Percentiles rank a stretch among this genome's conserved stretches.
Evolutionary conservation across 2,113 vertebrate genomes (phyloP).

Genomic region (Collichthys lucidus): DNA sequence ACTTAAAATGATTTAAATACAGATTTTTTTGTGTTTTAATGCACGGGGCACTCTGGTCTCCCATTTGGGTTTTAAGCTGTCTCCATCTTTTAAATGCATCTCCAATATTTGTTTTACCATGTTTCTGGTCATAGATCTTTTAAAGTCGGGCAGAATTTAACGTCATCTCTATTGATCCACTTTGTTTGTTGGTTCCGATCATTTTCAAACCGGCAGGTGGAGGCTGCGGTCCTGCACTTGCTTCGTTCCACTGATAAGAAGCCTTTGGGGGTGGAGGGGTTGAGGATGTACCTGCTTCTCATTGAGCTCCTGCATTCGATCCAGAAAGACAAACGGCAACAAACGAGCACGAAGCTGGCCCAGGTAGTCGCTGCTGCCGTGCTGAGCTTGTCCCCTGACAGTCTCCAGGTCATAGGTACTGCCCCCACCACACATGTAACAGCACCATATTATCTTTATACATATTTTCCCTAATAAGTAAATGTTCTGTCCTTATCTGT

Average conservation of each 20-base stretch:
- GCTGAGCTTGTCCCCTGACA: conserved; percentile 43
- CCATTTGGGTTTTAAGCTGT: no score
- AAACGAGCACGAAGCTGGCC: conserved; percentile 11
- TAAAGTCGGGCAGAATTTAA: no score
- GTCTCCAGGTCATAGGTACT: conserved; percentile 67
- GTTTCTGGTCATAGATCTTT: no score
- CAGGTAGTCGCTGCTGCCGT: conserved; percentile 43
- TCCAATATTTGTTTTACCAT: no score
- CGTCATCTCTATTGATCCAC: no score
- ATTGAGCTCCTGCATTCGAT: conserved; percentile 63
- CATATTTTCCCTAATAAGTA: no score
- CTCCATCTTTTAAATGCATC: no score
- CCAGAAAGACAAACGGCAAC: conserved; percentile 4
- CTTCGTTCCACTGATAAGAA: conserved; percentile 33
- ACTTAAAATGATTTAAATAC: no score
- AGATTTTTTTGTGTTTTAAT: no score
- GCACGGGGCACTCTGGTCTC: no score
- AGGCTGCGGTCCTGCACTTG: conserved; percentile 22
- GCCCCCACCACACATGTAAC: background rate
- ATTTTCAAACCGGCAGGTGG: conserved; percentile 42
- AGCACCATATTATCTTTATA: no score
- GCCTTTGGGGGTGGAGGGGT: conserved; percentile 57
- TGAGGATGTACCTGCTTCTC: conserved; percentile 74
- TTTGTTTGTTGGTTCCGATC: no score
- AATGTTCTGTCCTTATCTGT: background rate